These are phyloP conservation scores for Trachops cirrhosus DNA, from an alignment of 2,797 vertebrate species.

Conservation along the genomic window DNA sequence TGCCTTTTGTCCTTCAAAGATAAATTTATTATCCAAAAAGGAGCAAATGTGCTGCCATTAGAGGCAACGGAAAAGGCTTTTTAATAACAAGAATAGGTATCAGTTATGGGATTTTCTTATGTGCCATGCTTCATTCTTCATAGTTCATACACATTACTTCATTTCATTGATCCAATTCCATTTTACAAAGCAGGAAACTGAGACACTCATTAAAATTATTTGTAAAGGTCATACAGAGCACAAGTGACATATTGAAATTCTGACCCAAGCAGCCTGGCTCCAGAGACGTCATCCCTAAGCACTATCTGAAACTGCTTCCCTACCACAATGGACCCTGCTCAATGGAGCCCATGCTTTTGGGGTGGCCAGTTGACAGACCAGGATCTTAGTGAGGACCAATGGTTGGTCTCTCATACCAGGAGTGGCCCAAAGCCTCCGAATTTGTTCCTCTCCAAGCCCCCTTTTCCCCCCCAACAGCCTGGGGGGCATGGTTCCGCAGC, in stretches of 20 bases:
- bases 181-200: not conserved
- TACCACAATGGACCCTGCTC: not conserved
- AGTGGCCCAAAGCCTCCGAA: not conserved
- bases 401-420: not conserved
- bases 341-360: not conserved
- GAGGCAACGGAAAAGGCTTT: not conserved
- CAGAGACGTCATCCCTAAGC: not conserved
- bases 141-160: not conserved
- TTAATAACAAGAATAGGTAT: not conserved
- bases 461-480: not conserved
- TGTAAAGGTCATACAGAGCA: not conserved
- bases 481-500: rapidly evolving
- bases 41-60: not conserved
- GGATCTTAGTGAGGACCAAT: not conserved
- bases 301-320: not conserved
- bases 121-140: not conserved
- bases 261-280: not conserved
- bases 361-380: not conserved
- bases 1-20: not conserved
- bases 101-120: not conserved
- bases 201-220: not conserved
- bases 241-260: not conserved
- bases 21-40: not conserved
- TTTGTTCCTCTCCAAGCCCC: too few relatives aligned
- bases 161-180: not conserved